phyloP scores from a whole-genome alignment of 2,797 vertebrate genomes.

The Cossypha caffra region DNA sequence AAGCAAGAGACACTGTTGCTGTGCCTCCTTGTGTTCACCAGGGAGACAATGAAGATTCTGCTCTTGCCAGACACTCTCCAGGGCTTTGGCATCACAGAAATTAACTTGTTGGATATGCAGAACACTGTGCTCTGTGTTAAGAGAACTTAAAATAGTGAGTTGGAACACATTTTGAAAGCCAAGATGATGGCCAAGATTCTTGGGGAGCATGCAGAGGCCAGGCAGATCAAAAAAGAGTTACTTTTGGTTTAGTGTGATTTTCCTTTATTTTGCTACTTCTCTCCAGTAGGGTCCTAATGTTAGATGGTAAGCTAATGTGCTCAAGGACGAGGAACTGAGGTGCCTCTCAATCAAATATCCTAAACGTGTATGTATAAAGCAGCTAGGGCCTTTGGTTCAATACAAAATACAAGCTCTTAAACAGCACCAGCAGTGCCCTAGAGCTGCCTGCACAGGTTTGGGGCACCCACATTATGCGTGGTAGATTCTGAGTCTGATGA shows the following conservation, averaged over 20 bases:
- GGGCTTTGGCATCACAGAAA: no score
- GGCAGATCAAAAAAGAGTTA: neutral
- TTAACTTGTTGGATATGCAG: no score
- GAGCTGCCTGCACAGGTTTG: neutral
- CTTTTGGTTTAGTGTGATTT: neutral
- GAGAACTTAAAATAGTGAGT: neutral
- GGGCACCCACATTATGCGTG: neutral
- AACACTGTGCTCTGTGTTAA: neutral
- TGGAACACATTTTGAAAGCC: neutral
- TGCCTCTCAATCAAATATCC: neutral
- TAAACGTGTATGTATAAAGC: neutral
- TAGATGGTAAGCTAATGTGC: neutral
- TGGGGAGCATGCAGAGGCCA: neutral
- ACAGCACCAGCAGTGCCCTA: neutral
- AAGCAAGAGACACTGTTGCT: no score
- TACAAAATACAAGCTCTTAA: neutral
- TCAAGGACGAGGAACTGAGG: neutral
- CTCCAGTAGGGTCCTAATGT: neutral
- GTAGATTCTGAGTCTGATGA: neutral
- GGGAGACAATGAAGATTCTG: no score
- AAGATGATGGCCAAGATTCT: neutral
- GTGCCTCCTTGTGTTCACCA: no score
- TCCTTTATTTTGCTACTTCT: neutral
- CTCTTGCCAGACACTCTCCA: no score
- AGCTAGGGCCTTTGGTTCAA: neutral